Evolutionary conservation across 2,113 vertebrate species (phyloP).

Genomic region (Archilochus colubris): DNA sequence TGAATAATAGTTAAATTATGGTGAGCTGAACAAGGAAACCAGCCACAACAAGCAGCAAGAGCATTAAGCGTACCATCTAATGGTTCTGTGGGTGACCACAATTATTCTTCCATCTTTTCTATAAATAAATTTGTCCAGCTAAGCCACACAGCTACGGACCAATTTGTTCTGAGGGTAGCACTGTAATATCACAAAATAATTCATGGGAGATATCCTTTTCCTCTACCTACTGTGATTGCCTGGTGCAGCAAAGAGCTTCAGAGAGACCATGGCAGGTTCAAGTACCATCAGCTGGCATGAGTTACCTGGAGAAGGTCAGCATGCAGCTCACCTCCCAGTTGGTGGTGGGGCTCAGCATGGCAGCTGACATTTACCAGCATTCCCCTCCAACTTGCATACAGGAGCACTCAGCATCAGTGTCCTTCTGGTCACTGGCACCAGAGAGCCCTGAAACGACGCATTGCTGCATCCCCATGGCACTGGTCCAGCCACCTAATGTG

Average conservation of each 20-base stretch:
- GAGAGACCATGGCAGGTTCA: fast-evolving
- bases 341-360: neutral
- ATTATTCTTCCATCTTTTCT: neutral
- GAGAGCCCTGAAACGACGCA: fast-evolving
- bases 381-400: fast-evolving
- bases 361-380: neutral
- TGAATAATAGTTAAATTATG: constrained; percentile 46
- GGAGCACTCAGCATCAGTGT: neutral
- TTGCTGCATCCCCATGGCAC: fast-evolving
- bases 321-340: fast-evolving
- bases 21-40: constrained; percentile 13
- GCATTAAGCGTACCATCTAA: neutral
- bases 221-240: neutral
- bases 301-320: neutral
- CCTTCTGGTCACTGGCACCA: neutral
- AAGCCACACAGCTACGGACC: neutral
- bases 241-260: fast-evolving
- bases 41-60: neutral
- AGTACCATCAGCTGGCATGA: neutral
- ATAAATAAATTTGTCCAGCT: constrained; percentile 34
- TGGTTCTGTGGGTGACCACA: constrained; percentile 64
- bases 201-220: neutral
- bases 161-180: neutral
- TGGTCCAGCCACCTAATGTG: fast-evolving
- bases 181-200: neutral